Evolutionary conservation across 2,113 vertebrate genomes (phyloP), one percentile per base, ranked within the genome.

Genomic region (Pao palembangensis): DNA sequence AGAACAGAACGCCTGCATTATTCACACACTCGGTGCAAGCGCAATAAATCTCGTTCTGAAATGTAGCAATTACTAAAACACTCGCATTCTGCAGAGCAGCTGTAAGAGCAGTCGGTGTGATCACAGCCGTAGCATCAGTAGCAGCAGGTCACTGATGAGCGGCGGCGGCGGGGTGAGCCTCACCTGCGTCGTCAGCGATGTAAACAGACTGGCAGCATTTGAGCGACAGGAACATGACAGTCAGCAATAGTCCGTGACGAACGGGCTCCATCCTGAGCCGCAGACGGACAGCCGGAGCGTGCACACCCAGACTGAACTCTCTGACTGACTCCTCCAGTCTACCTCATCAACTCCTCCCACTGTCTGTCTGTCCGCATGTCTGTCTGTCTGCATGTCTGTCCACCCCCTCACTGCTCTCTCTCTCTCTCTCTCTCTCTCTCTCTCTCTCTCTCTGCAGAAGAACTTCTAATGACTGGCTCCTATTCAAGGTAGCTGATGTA

Each of bases 141-240:
- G 18, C n/a, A 17, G 3, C 2, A 38, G 34, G 34, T 38, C 8
- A 55, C 10, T 28, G 31, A 2, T 6, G 52, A 6, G 42, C n/a
- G 17, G 7, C 16, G 20, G 2, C 15, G 49, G 10, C 16, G 47
- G 44, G 21, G 2, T 8, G 21, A 20, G 11, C 23, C 75, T 84
- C 62, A 87, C 85, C 82, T 87, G 71, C n/a, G 50, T 28, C 38
- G 14, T 64, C 43, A 6, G 51, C 52, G 61, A 81, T 65, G 69
- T 68, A 54, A 46, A 61, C 47, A 3, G 75, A 69, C 28, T 63
- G 49, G 15, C 58, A 70, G 59, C 17, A 51, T 61, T 52, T 1
- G 6, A 50, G 23, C 55, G 41, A 58, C 55, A 81, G 62, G 62
- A 85, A 42, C 61, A 82, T 64, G 3, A 66, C 23, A 23, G 51